Evolutionary conservation across 1,140 invertebrate genomes (phyloP).

Genomic region (Papilio helenus): DNA sequence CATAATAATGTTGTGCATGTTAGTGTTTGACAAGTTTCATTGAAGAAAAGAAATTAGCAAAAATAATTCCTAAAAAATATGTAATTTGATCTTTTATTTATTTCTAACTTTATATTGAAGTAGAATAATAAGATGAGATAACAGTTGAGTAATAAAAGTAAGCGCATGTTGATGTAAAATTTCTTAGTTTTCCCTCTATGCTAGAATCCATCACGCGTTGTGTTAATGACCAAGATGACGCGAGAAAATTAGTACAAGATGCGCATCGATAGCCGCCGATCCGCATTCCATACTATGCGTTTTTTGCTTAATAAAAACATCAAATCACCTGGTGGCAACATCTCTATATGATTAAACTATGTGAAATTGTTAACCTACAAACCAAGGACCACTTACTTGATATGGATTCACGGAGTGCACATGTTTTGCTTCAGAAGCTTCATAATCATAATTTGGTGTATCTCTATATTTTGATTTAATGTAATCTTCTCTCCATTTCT

Average conservation of each 20-base stretch:
- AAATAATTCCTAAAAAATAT: neutral
- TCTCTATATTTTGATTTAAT: constrained; percentile 72
- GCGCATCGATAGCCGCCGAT: constrained; percentile 66
- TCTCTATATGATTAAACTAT: constrained; percentile 27
- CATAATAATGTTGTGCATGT: neutral
- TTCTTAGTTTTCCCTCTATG: constrained; percentile 68
- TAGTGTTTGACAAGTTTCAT: neutral
- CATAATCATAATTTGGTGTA: constrained; percentile 59
- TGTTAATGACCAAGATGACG: constrained; percentile 66
- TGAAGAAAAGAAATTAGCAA: neutral
- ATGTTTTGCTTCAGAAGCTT: constrained; percentile 69
- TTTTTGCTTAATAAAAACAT: constrained; percentile 71
- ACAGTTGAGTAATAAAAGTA: constrained; percentile 4
- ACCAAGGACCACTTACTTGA: constrained; percentile 63
- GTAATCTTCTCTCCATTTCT: constrained; percentile 74
- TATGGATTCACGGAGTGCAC: constrained; percentile 73
- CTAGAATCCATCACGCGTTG: constrained; percentile 54
- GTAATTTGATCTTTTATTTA: neutral
- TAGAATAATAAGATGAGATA: neutral
- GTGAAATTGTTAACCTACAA: constrained; percentile 17
- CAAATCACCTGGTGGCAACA: constrained; percentile 42
- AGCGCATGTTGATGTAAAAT: constrained; percentile 42
- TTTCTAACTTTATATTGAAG: neutral
- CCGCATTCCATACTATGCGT: constrained; percentile 71
- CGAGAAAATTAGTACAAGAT: constrained; percentile 78